Evolutionary conservation across 2,113 vertebrate genomes (phyloP), one percentile per base, ranked within the genome.

Genomic region (Microcebus tavaratra): DNA sequence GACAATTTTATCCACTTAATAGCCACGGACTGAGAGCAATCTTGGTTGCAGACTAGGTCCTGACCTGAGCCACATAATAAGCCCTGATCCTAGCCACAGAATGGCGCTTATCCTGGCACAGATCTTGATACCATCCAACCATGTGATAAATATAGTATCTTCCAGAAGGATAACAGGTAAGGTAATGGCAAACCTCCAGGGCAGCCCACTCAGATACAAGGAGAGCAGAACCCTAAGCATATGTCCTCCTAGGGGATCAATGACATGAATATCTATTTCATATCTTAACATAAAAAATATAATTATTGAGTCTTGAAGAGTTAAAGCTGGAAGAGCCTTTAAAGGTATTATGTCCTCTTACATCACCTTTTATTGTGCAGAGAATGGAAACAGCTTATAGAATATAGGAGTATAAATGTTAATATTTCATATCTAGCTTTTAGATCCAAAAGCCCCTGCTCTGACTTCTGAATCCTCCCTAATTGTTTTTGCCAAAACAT

Each of bases 401-500:
- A 73, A 50, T 59, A 55, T 1, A 63, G 70, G 45, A 81, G 11
- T 70, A 72, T 48, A 80, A 65, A 88, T 91, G 55, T 90, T 94
- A 96, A 63, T 31, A 85, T 94, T 86, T 96, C 68, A 57, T 85
- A n/a, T 39, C 27, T 75, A 94, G 50, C 27, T 45, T 90, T 83
- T 73, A 88, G n/a, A 90, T 68, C 18, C 36, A 50, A 91, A 92
- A 91, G 31, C 45, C 8, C 42, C 67, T 59, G 48, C 61, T 91
- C 17, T 8, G 34, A 91, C 91, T 94, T 95, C 50, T 83, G 42
- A 94, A 86, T 82, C 73, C n/a, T 88, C n/a, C 27, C 21, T 73
- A 87, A 85, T 90, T 85, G 80, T 88, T 90, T 87, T 90, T 88
- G 92, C n/a, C 87, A 91, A 89, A 96, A 42, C 68, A 83, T 36